Evolutionary conservation across 2,888 invertebrate genomes (phyloP).

Genomic region (Agriotes lineatus): DNA sequence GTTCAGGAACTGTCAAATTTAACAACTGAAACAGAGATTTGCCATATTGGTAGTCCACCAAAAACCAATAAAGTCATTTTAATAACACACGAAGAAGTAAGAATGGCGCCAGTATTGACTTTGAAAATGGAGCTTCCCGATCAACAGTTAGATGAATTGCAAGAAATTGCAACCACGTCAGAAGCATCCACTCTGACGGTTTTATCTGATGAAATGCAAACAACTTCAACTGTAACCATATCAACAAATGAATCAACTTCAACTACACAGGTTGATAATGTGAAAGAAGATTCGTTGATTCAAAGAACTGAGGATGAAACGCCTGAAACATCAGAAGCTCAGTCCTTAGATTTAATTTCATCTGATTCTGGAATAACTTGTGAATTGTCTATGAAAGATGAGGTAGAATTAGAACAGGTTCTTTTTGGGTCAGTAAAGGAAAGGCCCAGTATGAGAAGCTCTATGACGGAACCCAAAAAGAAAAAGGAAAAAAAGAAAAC

Average conservation of each 20-base stretch:
- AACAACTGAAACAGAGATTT: background rate
- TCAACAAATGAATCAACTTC: background rate
- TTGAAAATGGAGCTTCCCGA: constrained; percentile 73
- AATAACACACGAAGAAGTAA: constrained; percentile 80
- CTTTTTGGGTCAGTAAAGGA: constrained; percentile 76
- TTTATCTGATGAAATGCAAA: background rate
- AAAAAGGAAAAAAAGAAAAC: constrained; percentile 1
- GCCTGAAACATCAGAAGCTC: constrained; percentile 20
- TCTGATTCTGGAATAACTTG: constrained; percentile 44
- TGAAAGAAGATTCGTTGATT: background rate
- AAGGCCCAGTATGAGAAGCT: constrained; percentile 60
- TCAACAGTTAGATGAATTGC: constrained; percentile 12
- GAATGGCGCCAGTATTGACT: constrained; percentile 75
- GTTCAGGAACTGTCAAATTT: background rate
- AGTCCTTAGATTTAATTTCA: constrained; percentile 40
- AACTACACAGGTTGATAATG: background rate
- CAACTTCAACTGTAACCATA: background rate
- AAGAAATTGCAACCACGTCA: constrained; percentile 3
- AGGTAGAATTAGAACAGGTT: constrained; percentile 67
- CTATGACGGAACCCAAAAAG: background rate
- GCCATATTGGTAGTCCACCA: constrained; percentile 29
- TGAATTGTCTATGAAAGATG: constrained; percentile 30
- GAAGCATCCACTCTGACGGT: background rate
- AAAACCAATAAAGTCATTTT: constrained; percentile 70
- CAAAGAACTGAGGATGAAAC: background rate